Conservation (phyloP, 2,888 invertebrate genomes). For the Pandemis corylana region DNA sequence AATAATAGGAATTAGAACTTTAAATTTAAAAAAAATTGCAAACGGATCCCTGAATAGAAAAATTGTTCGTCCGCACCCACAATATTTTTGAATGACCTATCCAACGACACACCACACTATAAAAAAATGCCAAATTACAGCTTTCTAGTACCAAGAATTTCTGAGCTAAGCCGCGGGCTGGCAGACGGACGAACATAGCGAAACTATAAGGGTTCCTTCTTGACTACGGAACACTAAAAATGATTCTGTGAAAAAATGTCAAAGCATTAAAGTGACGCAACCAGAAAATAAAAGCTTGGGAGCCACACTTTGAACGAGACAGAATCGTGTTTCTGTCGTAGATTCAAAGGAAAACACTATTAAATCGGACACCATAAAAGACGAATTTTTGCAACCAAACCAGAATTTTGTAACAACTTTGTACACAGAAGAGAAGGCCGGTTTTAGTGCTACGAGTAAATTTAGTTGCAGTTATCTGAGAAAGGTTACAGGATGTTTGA, state of each 20-base stretch:
- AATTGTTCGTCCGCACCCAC: no score
- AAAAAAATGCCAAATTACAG: no score
- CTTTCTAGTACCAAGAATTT: no score
- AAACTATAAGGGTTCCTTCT: no score
- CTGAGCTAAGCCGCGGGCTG: no score
- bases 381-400: not conserved
- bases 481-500: not conserved
- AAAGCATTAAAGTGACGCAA: not conserved
- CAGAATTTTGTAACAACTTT: not conserved
- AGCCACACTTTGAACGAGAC: not conserved
- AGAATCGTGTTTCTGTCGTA: not conserved
- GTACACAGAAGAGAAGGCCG: not conserved
- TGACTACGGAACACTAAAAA: not conserved
- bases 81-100: no score
- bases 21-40: no score
- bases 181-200: no score
- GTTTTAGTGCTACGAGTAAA: not conserved
- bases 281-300: conserved; percentile 1
- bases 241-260: not conserved
- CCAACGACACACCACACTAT: no score
- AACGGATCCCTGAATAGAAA: no score
- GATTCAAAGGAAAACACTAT: conserved; percentile 18
- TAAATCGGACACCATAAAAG: conserved; percentile 2
- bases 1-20: no score
- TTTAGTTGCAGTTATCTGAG: not conserved